Percentiles rank a stretch among this genome's conserved stretches.
Conservation (phyloP, 2,888 invertebrate genomes). For the Philhelius pedissequus region DNA sequence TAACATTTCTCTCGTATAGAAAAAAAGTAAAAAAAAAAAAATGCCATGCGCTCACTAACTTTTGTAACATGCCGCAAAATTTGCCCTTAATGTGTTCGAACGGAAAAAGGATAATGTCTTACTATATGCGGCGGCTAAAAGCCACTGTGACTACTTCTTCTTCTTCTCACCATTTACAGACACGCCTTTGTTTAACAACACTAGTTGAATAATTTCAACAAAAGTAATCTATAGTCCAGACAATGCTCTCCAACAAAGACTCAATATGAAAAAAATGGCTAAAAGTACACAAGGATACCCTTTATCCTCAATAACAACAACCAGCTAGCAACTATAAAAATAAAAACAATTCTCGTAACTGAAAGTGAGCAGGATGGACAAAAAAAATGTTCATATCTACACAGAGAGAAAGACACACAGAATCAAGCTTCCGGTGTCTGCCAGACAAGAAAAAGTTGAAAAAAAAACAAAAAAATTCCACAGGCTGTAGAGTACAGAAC, state of each 20-base stretch:
- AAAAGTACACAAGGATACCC: conserved; percentile 1
- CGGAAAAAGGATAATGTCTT: conserved; percentile 26
- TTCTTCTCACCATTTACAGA: background rate
- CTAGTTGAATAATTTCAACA: conserved; percentile 59
- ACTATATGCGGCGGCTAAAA: conserved; percentile 26
- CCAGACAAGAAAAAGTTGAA: conserved; percentile 41
- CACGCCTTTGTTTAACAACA: conserved; percentile 54
- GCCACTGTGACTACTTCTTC: background rate
- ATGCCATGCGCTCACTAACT: conserved; percentile 20
- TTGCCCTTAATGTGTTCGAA: conserved; percentile 19
- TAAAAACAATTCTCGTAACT: background rate
- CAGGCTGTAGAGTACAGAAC: background rate
- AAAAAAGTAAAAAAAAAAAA: background rate
- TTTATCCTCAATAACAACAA: background rate
- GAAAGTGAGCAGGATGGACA: background rate
- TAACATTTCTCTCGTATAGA: background rate
- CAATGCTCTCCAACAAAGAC: conserved; percentile 49
- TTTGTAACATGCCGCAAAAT: conserved; percentile 38
- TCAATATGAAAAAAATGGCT: conserved; percentile 18
- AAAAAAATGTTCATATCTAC: conserved; percentile 9
- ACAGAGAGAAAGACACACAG: background rate
- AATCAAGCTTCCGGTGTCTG: conserved; percentile 49
- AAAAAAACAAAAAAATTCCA: background rate
- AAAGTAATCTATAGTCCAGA: conserved; percentile 50
- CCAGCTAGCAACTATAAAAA: background rate